Evolutionary conservation across 2,113 vertebrate genomes (phyloP), one percentile per base, ranked within the genome.

Genomic region (Ia io): DNA sequence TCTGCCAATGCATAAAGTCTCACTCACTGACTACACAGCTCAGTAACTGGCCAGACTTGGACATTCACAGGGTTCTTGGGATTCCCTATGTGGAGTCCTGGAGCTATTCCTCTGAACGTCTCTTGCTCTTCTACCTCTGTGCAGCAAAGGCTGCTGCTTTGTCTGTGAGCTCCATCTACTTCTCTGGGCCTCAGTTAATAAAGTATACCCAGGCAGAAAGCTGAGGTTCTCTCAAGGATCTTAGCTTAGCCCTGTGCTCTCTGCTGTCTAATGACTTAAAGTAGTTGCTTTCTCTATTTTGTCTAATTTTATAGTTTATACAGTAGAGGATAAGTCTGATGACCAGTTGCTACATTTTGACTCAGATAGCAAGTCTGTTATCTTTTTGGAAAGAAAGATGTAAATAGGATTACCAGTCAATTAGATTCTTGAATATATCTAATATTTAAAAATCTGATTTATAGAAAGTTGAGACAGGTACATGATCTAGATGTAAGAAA

Each of bases 361-460:
- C 61, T 67, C 22, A 14, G 40, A 47, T 25, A 71, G 40, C 49
- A 91, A 65, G 10, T 70, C 53, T 69, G n/a, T 32, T 61, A 25
- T 79, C 4, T 70, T 56, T 28, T 86, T 70, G 28, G 40, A 85
- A 84, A 88, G 30, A 61, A 49, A 82, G 73, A 22, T 80, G 9
- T 71, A 53, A 69, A 80, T 61, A 44, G 9, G 32, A 89, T 92
- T 88, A 35, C 25, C 12, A 78, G 40, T 86, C 47, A 88, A 3
- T 92, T 84, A 30, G 37, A 49, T 85, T 88, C 42, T 83, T 88
- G 32, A 95, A 88, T 56, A n/a, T n/a, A 83, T 71, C 5, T 86
- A 32, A 30, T 91, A 79, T 91, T 92, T 93, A 84, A 95, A 10
- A n/a, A 85, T 74, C 83, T 89, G 47, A 23, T 86, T 28, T 90